These are phyloP conservation scores for Dysmachus trigonus DNA, from an alignment of 2,888 invertebrate genomes.

Conservation along the genomic window DNA sequence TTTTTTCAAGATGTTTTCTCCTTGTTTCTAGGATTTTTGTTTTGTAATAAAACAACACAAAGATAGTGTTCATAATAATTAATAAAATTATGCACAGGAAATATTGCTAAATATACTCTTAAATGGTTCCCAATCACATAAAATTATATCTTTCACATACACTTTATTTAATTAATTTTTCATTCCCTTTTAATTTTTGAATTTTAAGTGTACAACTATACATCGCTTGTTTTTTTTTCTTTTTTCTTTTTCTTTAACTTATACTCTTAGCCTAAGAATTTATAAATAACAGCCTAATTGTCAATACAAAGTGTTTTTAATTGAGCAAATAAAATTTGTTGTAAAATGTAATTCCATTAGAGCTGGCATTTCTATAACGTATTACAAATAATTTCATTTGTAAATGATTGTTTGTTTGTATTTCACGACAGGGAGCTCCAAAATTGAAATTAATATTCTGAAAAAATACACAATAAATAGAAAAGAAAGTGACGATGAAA, in stretches of 20 bases:
- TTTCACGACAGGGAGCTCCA: neutral
- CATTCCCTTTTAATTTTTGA: neutral
- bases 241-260: neutral
- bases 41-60: constrained; percentile 9
- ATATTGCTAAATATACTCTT: neutral
- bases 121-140: constrained; percentile 11
- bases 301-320: constrained; percentile 21
- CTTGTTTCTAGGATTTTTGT: constrained; percentile 18
- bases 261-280: constrained; percentile 1
- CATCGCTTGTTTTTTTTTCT: neutral
- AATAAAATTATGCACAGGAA: constrained; percentile 1
- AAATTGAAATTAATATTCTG: neutral
- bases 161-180: neutral
- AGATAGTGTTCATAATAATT: constrained; percentile 4
- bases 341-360: neutral
- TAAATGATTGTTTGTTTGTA: neutral
- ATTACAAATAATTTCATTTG: neutral
- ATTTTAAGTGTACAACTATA: neutral
- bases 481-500: neutral
- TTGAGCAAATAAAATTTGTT: constrained; percentile 35
- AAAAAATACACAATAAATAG: neutral
- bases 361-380: neutral
- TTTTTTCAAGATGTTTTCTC: neutral
- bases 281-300: constrained; percentile 36
- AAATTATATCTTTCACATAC: neutral